A percentile compares a stretch with the other conserved stretches of the same genome.
These are phyloP conservation scores for Oscheius sp. DNA, from an alignment of 2,888 invertebrate species.

Conservation along the genomic window DNA sequence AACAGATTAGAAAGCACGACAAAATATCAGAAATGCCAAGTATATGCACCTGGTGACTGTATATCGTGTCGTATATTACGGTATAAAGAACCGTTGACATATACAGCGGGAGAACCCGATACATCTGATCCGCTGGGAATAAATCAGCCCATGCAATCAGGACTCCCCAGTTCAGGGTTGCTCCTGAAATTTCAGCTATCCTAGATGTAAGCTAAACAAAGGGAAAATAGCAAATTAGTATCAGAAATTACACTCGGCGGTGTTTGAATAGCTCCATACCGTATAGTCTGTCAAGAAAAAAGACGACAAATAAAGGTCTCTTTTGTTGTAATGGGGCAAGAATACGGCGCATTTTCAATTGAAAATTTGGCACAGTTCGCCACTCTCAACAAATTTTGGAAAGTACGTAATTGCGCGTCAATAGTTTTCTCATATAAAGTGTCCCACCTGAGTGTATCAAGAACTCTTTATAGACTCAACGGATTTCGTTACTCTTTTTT, in stretches of 20 bases:
- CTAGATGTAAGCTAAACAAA: neutral
- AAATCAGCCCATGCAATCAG: slow-evolving; percentile 75
- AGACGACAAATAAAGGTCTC: too few relatives aligned
- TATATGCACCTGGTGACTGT: slow-evolving; percentile 87
- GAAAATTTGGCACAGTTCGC: too few relatives aligned
- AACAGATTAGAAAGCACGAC: slow-evolving; percentile 14
- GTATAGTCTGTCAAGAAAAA: neutral
- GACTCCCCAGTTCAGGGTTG: slow-evolving; percentile 75
- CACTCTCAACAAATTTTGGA: too few relatives aligned
- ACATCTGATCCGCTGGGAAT: slow-evolving; percentile 59
- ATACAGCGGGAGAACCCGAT: slow-evolving; percentile 72
- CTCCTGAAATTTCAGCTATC: slow-evolving; percentile 48
- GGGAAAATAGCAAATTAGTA: neutral
- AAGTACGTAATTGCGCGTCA: too few relatives aligned
- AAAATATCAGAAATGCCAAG: neutral
- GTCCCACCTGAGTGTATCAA: too few relatives aligned
- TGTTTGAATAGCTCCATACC: neutral
- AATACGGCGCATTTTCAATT: too few relatives aligned
- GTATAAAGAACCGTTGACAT: slow-evolving; percentile 91
- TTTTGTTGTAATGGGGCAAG: too few relatives aligned
- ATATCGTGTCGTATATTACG: slow-evolving; percentile 95
- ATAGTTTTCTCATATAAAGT: too few relatives aligned
- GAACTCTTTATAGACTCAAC: too few relatives aligned
- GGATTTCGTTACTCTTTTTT: too few relatives aligned
- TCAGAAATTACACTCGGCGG: neutral